Base-by-base conservation (phyloP, 1,140 invertebrate species). In the Ostrea denselamellosa region DNA sequence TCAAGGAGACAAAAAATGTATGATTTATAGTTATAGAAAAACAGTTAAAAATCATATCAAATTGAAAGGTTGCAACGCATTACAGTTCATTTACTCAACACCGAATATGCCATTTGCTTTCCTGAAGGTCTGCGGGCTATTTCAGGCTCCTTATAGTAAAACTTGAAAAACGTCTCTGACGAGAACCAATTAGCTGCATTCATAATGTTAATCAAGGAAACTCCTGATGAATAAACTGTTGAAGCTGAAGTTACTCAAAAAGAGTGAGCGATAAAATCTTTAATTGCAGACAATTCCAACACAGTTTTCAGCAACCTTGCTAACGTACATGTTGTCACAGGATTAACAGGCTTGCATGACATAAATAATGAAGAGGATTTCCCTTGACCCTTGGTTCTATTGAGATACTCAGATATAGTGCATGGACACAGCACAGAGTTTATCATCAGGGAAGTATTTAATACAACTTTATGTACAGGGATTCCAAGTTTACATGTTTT, bases 291-390 rank as follows among this genome's bases (percentile, higher is more conserved):
- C 56, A 58, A 4, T 12, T 58, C 56, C 12, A 58, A 19, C 12
- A 58, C 56, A 58, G 12, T 56, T 56, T 56, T 56, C 54, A 56
- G 17, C 54, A 9, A 56, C 17, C 54, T 56, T 56, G 54, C 54
- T 58, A 58, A 58, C 7, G 56, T 58, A 58, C 56, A 58, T 12
- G 2, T 58, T 58, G 56, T 17, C 12, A 58, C 56, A 58, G 56
- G 56, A 58, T 58, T 58, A 51, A 62, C 82, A 2, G 89, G 87
- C 53, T 85, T 86, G 82, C 65, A 90, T 7, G 85, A 90, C 9
- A 89, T 62, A 82, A 88, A 86, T 10, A 86, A 34, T 44, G 56
- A 10, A 12, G 25, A 25, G 44, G 85, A 58, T 87, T 88, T 88
- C 56, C 89, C 81, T 14, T 85, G 9, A 54, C 28, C 54, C 25